A percentile compares a stretch with the other conserved stretches of the same genome.
Conservation (phyloP, 2,888 invertebrate species). For the Drosophila setosimentum region DNA sequence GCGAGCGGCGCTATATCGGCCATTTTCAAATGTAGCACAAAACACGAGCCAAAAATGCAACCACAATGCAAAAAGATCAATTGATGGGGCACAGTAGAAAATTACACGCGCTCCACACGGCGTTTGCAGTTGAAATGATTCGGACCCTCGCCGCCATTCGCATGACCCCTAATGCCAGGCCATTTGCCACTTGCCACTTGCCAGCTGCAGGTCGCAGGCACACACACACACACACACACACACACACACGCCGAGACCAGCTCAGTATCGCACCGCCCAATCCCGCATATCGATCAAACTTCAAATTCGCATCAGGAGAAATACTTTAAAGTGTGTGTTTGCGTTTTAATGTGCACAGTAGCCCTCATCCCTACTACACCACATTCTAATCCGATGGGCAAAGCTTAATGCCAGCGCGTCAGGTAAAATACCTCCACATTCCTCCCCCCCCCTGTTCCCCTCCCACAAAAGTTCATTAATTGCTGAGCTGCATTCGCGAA, state of each 20-base stretch:
- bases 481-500: constrained; percentile 53
- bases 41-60: constrained; percentile 18
- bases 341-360: constrained; percentile 34
- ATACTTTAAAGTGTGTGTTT: constrained; percentile 73
- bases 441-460: too few relatives aligned
- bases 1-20: constrained; percentile 54
- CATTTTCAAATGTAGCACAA: neutral
- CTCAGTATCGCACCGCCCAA: constrained; percentile 35
- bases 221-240: constrained; percentile 1
- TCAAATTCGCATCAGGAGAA: constrained; percentile 80
- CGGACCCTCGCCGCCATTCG: constrained; percentile 52
- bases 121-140: constrained; percentile 70
- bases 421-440: neutral
- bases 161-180: constrained; percentile 71
- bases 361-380: constrained; percentile 2
- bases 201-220: constrained; percentile 36
- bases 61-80: constrained; percentile 59
- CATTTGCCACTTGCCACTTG: neutral
- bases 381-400: constrained; percentile 66
- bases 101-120: constrained; percentile 60
- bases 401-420: constrained; percentile 46
- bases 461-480: constrained; percentile 64
- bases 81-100: constrained; percentile 41
- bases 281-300: constrained; percentile 84
- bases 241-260: constrained; percentile 9